A percentile compares a stretch with the other conserved stretches of the same genome.
Evolutionary conservation across 2,888 invertebrate species (phyloP).

Genomic region (Eristalinus sepulchralis): DNA sequence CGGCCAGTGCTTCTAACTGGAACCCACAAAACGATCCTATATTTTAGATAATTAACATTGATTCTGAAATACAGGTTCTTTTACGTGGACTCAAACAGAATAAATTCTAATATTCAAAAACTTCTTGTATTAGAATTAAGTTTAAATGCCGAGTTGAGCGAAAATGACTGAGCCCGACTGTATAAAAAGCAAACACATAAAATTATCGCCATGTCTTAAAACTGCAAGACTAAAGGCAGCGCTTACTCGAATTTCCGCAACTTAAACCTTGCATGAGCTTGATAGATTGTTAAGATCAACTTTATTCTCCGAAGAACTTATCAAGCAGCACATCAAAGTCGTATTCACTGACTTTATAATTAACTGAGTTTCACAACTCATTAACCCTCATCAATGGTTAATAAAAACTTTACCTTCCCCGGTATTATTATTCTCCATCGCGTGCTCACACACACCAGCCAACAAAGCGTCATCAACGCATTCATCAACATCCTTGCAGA

Average conservation of each 20-base stretch:
- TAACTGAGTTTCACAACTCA: constrained; percentile 57
- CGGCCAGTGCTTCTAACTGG: no score
- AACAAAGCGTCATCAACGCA: not conserved
- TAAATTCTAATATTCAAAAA: no score
- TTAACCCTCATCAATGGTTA: constrained; percentile 59
- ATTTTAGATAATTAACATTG: no score
- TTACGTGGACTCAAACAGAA: no score
- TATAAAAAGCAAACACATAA: no score
- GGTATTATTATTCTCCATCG: not conserved
- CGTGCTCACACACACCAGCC: not conserved
- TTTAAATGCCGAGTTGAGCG: no score
- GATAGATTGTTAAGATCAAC: not conserved
- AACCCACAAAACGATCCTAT: no score
- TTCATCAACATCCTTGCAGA: constrained; percentile 15
- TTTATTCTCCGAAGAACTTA: not conserved
- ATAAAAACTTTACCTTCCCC: constrained; percentile 42
- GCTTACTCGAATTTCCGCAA: not conserved
- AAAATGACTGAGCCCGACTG: no score
- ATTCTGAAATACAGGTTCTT: no score
- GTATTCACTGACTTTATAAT: constrained; percentile 53
- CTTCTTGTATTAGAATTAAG: no score
- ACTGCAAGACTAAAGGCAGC: no score
- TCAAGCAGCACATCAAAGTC: constrained; percentile 16
- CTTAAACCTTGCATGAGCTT: not conserved
- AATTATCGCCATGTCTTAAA: no score